Evolutionary conservation across 2,113 vertebrate genomes (phyloP).

Genomic region (Gadus macrocephalus): DNA sequence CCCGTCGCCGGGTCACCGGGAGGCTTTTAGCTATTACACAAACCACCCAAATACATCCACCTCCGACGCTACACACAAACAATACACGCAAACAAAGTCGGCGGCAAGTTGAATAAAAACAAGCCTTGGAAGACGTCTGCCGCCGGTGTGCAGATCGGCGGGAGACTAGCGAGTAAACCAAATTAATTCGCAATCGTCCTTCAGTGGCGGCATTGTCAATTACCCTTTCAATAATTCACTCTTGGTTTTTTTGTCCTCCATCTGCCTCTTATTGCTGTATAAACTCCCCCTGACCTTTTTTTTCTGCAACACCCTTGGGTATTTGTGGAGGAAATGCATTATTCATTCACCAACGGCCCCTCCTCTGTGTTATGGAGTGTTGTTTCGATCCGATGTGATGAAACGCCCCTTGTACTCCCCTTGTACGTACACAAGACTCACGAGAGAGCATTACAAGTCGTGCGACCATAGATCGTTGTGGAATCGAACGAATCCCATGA

Average conservation of each 20-base stretch:
- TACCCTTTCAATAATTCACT: constrained; percentile 61
- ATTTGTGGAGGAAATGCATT: constrained; percentile 60
- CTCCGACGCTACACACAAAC: constrained; percentile 17
- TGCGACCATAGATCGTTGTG: too few relatives aligned
- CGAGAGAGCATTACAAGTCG: too few relatives aligned
- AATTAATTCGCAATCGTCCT: constrained; percentile 53
- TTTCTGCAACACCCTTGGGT: constrained; percentile 35
- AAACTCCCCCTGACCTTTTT: constrained; percentile 68
- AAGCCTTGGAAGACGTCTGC: constrained; percentile 30
- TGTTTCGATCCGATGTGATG: constrained; percentile 46
- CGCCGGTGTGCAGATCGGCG: constrained; percentile 32
- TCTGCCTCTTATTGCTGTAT: constrained; percentile 56
- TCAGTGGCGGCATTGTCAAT: constrained; percentile 47
- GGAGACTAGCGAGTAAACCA: constrained; percentile 31
- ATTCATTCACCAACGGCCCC: constrained; percentile 50
- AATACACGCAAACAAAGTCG: constrained; percentile 34
- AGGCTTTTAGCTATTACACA: constrained; percentile 7
- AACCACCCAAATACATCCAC: constrained; percentile 25
- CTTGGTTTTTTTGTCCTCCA: constrained; percentile 47
- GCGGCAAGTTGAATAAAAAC: constrained; percentile 38
- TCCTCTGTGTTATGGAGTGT: constrained; percentile 45
- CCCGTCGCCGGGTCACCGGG: too few relatives aligned
- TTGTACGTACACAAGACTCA: too few relatives aligned
- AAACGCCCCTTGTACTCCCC: too few relatives aligned
- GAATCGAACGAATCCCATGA: too few relatives aligned